Percentiles rank a stretch among this genome's conserved stretches.
Evolutionary conservation across 2,888 invertebrate species (phyloP).

Genomic region (Drosophila sordidula): DNA sequence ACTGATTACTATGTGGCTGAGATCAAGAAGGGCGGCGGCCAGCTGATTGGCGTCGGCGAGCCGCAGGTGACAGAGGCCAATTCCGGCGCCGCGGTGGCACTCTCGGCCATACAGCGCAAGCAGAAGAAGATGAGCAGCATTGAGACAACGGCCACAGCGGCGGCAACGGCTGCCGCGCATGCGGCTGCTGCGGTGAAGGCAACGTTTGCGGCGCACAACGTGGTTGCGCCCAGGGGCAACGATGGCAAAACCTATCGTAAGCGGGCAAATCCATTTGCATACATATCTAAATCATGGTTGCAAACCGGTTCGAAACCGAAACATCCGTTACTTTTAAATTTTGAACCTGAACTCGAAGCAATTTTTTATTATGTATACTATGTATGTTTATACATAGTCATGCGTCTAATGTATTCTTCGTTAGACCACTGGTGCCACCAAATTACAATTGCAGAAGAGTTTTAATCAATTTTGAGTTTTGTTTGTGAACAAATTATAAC

Average conservation of each 20-base stretch:
- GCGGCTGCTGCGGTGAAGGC: conserved; percentile 83
- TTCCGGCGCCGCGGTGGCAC: conserved; percentile 95
- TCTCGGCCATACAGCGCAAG: conserved; percentile 90
- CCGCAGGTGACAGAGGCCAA: conserved; percentile 87
- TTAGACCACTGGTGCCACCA: too few relatives aligned
- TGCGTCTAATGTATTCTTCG: too few relatives aligned
- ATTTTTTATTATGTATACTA: too few relatives aligned
- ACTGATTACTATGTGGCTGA: conserved; percentile 89
- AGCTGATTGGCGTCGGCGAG: conserved; percentile 54
- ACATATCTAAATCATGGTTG: neutral
- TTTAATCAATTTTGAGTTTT: too few relatives aligned
- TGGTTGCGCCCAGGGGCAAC: conserved; percentile 81
- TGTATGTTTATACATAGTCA: too few relatives aligned
- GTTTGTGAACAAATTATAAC: too few relatives aligned
- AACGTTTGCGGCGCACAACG: conserved; percentile 71
- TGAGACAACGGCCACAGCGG: conserved; percentile 82
- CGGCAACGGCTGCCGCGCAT: conserved; percentile 80
- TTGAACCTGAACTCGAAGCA: too few relatives aligned
- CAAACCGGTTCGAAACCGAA: too few relatives aligned
- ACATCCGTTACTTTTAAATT: too few relatives aligned
- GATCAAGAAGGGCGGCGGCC: conserved; percentile 82
- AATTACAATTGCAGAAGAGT: too few relatives aligned
- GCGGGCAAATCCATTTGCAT: conserved; percentile 30
- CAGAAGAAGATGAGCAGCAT: conserved; percentile 83
- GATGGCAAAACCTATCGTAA: conserved; percentile 84